Conservation (phyloP, 1,140 invertebrate species). For the Metaphire vulgaris region DNA sequence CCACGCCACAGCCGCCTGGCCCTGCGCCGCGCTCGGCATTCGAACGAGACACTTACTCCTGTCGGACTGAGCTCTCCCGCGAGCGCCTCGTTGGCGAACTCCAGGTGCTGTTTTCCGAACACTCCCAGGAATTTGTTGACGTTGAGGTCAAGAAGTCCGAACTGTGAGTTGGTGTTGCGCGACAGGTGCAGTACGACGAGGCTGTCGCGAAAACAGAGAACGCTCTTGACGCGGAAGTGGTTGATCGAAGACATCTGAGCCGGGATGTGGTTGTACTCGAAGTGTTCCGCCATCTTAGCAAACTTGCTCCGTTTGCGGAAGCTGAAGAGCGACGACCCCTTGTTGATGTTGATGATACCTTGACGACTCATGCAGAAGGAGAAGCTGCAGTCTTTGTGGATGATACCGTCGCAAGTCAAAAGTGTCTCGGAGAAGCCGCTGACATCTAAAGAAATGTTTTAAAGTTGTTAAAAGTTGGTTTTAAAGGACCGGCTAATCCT, state of each 20-base stretch:
- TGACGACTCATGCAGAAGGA: slow-evolving; percentile 49
- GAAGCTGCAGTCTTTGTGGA: slow-evolving; percentile 50
- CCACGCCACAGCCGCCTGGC: neutral
- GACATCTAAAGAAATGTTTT: slow-evolving; percentile 44
- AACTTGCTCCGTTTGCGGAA: slow-evolving; percentile 48
- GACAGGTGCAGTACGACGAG: slow-evolving; percentile 46
- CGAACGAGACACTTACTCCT: slow-evolving; percentile 45
- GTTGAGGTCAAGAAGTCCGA: slow-evolving; percentile 47
- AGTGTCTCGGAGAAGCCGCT: slow-evolving; percentile 46
- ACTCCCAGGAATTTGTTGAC: slow-evolving; percentile 49
- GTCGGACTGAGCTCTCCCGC: slow-evolving; percentile 50
- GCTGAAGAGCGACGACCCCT: slow-evolving; percentile 45
- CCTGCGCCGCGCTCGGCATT: slow-evolving; percentile 34
- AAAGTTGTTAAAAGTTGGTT: no score
- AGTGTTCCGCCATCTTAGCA: slow-evolving; percentile 52
- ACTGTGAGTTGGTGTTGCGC: slow-evolving; percentile 48
- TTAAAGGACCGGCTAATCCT: no score
- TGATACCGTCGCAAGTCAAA: slow-evolving; percentile 43
- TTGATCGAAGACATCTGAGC: slow-evolving; percentile 52
- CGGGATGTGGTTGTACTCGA: slow-evolving; percentile 52
- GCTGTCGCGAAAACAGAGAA: slow-evolving; percentile 40
- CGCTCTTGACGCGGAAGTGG: slow-evolving; percentile 51
- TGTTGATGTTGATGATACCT: slow-evolving; percentile 49
- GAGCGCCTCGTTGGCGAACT: slow-evolving; percentile 48
- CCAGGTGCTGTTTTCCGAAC: slow-evolving; percentile 46